A percentile compares a stretch with the other conserved stretches of the same genome.
Evolutionary conservation across 1,140 invertebrate genomes (phyloP).

Genomic region (Megalonaias nervosa): DNA sequence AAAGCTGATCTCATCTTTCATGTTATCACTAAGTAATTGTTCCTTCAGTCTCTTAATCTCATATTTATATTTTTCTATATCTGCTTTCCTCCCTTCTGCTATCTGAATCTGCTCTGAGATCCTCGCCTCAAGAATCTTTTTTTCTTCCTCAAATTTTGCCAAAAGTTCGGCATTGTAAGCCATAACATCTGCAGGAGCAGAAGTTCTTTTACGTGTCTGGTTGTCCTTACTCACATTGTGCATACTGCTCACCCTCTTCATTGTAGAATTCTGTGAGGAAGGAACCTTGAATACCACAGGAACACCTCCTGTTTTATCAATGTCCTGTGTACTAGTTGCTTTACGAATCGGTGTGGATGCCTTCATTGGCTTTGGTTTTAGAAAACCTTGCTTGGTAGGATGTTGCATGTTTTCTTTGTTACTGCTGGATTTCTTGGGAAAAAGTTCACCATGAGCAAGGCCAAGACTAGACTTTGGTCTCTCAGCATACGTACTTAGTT

Average conservation of each 20-base stretch:
- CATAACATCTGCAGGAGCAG: slow-evolving; percentile 69
- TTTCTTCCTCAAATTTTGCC: slow-evolving; percentile 71
- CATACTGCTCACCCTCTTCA: slow-evolving; percentile 67
- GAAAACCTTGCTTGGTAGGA: slow-evolving; percentile 47
- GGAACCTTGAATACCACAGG: neutral
- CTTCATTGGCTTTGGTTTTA: slow-evolving; percentile 46
- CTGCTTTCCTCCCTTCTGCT: slow-evolving; percentile 67
- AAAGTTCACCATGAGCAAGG: slow-evolving; percentile 30
- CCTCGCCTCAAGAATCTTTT: slow-evolving; percentile 64
- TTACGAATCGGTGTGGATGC: slow-evolving; percentile 54
- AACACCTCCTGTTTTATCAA: slow-evolving; percentile 53
- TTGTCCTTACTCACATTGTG: slow-evolving; percentile 69
- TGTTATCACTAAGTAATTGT: slow-evolving; percentile 52
- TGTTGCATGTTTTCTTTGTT: slow-evolving; percentile 46
- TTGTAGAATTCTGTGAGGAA: slow-evolving; percentile 39
- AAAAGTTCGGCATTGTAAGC: slow-evolving; percentile 71
- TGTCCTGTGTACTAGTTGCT: slow-evolving; percentile 65
- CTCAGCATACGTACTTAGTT: slow-evolving; percentile 40
- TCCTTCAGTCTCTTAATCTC: slow-evolving; percentile 64
- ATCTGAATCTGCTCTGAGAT: slow-evolving; percentile 70
- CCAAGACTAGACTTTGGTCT: slow-evolving; percentile 54
- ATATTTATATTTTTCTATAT: slow-evolving; percentile 70
- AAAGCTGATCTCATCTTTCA: slow-evolving; percentile 62
- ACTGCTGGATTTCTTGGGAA: slow-evolving; percentile 33
- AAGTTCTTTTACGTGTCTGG: slow-evolving; percentile 58